Evolutionary conservation across 2,113 vertebrate species (phyloP), one percentile per base, ranked within the genome.

Genomic region (Triplophysa siluroides): DNA sequence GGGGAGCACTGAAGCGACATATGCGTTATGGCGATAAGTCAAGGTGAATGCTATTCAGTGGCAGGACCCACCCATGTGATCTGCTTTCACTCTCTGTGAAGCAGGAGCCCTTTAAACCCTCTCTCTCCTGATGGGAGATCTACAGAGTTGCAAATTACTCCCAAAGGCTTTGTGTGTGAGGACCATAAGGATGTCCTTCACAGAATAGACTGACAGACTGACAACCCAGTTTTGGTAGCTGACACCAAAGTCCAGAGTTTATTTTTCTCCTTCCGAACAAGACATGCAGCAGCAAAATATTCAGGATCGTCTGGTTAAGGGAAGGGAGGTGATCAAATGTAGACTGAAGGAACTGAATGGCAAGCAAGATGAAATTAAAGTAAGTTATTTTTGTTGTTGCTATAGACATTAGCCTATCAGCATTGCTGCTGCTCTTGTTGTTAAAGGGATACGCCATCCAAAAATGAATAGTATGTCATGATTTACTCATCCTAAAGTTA

Each of bases 351-450:
- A 91, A 82, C 83, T 93, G 72, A 84, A 90, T 2, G 80, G 83
- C 7, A 90, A 89, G 9, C 90, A 92, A 61, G 87, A 85, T 38
- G 90, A 91, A 65, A 88, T 93, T 78, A 83, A 78, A 92, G 92
- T 67, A 2, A 9, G 14, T 24, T 12, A n/a, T 9, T 67, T 11
- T 2, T 66, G 6, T 11, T 26, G 33, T 38, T 38, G 6, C 33
- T 38, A 38, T 38, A 38, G 33, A 38, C 33, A 38, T 38, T 7
- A 4, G 4, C 29, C 29, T 29, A 7, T 38, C 33, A 38, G 33
- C 33, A 38, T 38, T 38, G 33, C 33, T 6, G 33, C 33, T 38
- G 33, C 33, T 38, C 33, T 38, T 33, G 29, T 33, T 33, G 29
- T 33, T 33, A 33, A 33, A 33, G 33, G 33, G 33, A 8, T 38